phyloP scores from a whole-genome alignment of 2,797 vertebrate genomes.

The Notolabrus celidotus region DNA sequence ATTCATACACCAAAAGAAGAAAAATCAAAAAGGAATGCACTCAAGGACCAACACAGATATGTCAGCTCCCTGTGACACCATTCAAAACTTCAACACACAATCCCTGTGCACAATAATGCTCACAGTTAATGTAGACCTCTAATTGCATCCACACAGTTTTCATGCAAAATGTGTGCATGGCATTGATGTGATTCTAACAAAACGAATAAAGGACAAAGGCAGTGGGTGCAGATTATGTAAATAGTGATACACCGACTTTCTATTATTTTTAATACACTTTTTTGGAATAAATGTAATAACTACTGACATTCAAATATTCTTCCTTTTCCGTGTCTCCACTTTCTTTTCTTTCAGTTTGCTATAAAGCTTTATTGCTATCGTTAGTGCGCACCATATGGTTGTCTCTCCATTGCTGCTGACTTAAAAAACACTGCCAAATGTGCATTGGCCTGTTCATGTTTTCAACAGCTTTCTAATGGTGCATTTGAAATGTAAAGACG shows the following conservation, averaged over 20 bases:
- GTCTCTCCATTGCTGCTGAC: constrained; percentile 16
- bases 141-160: neutral
- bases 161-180: neutral
- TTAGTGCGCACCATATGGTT: constrained; percentile 31
- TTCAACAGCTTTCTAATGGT: constrained; percentile 38
- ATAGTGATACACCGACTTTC: neutral
- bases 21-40: neutral
- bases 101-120: neutral
- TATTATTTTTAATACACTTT: neutral
- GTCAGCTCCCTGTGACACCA: neutral
- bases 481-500: constrained; percentile 14
- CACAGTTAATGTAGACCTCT: neutral
- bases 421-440: constrained; percentile 26
- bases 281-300: neutral
- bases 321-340: neutral
- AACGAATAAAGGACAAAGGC: neutral
- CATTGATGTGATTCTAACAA: constrained; percentile 1
- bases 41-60: neutral
- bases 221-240: neutral
- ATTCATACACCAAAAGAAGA: neutral
- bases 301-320: neutral
- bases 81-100: neutral
- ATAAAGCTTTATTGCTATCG: constrained; percentile 18
- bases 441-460: constrained; percentile 10
- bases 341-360: constrained; percentile 1